Evolutionary conservation across 2,888 invertebrate species (phyloP), one percentile per base, ranked within the genome.

Genomic region (Ichneumoninae sp.): DNA sequence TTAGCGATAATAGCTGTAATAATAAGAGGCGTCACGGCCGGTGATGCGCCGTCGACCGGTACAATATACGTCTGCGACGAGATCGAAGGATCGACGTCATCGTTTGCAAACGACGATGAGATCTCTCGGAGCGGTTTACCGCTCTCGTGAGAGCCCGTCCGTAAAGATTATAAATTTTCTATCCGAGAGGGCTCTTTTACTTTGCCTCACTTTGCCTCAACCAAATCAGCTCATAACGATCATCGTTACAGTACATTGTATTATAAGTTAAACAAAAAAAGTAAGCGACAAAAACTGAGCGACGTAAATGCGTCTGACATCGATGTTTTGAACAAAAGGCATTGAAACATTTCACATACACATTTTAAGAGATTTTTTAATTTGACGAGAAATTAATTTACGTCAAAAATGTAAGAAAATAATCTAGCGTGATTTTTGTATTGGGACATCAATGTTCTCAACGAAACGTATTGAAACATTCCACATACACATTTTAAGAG

Each of bases 1-100:
- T 92, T 92, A 92, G 90, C 90, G 87, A 88, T 91, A 92, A 91
- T 91, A 90, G 89, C 90, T 87, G 90, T 90, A 89, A 91, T 91
- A 90, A 91, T 86, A 80, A 74, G 84, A 83, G 81, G 87, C 90
- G 90, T 91, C 90, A 90, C 91, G 91, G 87, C 86, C 79, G 77
- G 77, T 80, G 80, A 84, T 76, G 77, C 80, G 77, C 77, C 81
- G 82, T 78, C 78, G 80, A 74, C 79, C 82, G 74, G 60, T 60
- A 79, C 79, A 78, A 65, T 74, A 75, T 82, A 26, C 47, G 69
- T 83, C 76, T 71, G 77, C 84, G 71, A 82, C 80, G 76, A 76
- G 83, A 74, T 85, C 76, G 72, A 82, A 82, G 82, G 82, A 82
- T 85, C 85, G 82, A 82, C 80, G 79, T 85, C 82, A 71, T 72